Base-by-base conservation (phyloP, 2,888 invertebrate species). In the Augochlorella aurata region DNA sequence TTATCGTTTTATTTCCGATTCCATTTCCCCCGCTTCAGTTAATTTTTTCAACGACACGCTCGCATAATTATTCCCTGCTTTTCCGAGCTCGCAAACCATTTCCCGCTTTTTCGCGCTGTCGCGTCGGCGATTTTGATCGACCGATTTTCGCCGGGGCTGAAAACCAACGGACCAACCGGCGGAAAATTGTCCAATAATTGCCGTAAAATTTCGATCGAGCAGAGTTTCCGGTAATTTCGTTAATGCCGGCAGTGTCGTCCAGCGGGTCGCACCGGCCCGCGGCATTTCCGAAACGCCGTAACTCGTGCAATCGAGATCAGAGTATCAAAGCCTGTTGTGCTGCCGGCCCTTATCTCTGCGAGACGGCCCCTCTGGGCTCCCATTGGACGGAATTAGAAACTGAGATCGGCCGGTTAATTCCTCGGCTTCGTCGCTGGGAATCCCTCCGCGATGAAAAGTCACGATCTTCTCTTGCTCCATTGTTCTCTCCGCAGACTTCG, bases 301-400 rank as follows among this genome's bases (percentile, higher is more conserved):
- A 65, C 61, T 68, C 50, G 24, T 63, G 80, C 68, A 65, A 80
- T 69, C 68, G 52, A 69, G 80, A 78, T 61, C 67, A 52, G 5
- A 29, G 16, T 24, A 38, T 38, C 38, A 38, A 38, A 38, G 38
- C 61, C 24, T 52, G 16, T 68, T 61, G 65, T 69, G 5, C 38
- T 38, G 38, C 5, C 38, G 4, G 70, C 61, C 24, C 49, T 65
- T 75, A 61, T 69, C 52, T 52, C 58, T 38, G 29, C 18, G 12
- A 61, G 63, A 44, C 68, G 68, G 52, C 58, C 29, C 21, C 47
- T 50, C 24, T 7, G 29, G 29, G 45, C 52, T 24, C 47, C 44
- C 61, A 9, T n/a, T 18, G 18, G 29, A 52, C 74, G 12, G 68
- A 74, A 52, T 68, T 78, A 49, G 67, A 50, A 75, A 61, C 58